These are phyloP conservation scores for Trachymyrmex septentrionalis DNA, from an alignment of 1,140 invertebrate genomes.

Conservation along the genomic window DNA sequence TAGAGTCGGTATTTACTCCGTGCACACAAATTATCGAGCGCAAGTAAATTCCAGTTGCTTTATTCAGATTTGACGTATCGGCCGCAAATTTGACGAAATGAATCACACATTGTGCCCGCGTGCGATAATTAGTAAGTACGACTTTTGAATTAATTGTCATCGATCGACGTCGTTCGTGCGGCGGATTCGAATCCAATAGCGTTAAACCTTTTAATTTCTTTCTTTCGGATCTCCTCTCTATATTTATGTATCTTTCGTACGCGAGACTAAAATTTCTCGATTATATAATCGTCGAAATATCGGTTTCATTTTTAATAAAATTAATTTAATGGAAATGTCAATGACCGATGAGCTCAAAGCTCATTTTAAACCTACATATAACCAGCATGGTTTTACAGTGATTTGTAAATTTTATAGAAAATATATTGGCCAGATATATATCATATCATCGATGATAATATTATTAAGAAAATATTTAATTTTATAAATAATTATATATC, in stretches of 20 bases:
- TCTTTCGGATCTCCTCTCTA: conserved; percentile 38
- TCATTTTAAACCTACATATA: background rate
- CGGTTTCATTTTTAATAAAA: conserved; percentile 28
- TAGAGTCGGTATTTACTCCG: conserved; percentile 60
- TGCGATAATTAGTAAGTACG: conserved; percentile 65
- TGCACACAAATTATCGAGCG: conserved; percentile 71
- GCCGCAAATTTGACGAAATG: conserved; percentile 67
- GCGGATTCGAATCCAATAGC: conserved; percentile 52
- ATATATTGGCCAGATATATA: background rate
- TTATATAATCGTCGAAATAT: conserved; percentile 37
- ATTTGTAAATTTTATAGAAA: conserved; percentile 20
- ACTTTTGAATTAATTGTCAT: conserved; percentile 67
- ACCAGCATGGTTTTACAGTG: background rate
- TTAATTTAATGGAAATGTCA: conserved; percentile 22
- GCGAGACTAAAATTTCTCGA: conserved; percentile 14
- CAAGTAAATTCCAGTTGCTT: conserved; percentile 71
- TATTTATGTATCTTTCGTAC: conserved; percentile 26
- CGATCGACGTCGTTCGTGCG: conserved; percentile 48
- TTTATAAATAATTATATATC: background rate
- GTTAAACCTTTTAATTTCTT: conserved; percentile 52
- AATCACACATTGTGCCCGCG: conserved; percentile 61
- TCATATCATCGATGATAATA: background rate
- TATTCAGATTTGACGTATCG: conserved; percentile 64
- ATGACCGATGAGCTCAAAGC: conserved; percentile 3
- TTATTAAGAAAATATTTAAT: conserved; percentile 1